phyloP scores from a whole-genome alignment of 2,888 invertebrate genomes.

The Drepanosiphum platanoidis region DNA sequence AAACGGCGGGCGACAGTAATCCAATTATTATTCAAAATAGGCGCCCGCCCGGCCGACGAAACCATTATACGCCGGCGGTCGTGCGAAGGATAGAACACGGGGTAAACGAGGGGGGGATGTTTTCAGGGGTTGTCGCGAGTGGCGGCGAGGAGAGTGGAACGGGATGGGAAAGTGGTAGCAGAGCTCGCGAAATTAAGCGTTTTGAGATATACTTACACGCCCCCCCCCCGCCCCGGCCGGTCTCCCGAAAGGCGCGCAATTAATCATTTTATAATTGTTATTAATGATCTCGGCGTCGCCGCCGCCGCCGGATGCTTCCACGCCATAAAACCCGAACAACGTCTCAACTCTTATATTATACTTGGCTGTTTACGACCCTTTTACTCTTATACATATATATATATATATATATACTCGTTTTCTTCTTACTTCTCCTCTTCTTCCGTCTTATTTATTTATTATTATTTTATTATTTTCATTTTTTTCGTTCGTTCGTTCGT shows the following conservation, averaged over 20 bases:
- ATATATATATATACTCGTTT: too few relatives aligned
- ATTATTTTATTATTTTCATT: not conserved
- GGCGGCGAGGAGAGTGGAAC: not conserved
- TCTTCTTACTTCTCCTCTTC: not conserved
- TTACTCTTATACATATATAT: conserved; percentile 35
- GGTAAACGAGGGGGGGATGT: not conserved
- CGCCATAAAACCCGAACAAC: conserved; percentile 63
- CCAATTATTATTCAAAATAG: conserved; percentile 62
- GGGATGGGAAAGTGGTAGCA: conserved; percentile 19
- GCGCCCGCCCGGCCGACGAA: conserved; percentile 52
- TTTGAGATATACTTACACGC: conserved; percentile 12
- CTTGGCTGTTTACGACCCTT: conserved; percentile 49
- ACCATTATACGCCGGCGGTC: conserved; percentile 36
- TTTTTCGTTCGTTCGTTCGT: not conserved
- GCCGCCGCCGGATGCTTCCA: conserved; percentile 59
- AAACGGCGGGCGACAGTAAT: conserved; percentile 58
- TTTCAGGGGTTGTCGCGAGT: not conserved
- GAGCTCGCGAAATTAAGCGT: conserved; percentile 53
- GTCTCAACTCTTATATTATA: conserved; percentile 59
- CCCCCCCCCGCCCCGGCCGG: not conserved
- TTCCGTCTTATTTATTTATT: conserved; percentile 12
- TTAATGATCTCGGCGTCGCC: conserved; percentile 62
- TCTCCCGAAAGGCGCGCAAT: conserved; percentile 49
- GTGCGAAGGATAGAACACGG: not conserved
- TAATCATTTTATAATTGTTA: conserved; percentile 63